Conservation (phyloP, 2,797 vertebrate species). For the Mastacembelus armatus region DNA sequence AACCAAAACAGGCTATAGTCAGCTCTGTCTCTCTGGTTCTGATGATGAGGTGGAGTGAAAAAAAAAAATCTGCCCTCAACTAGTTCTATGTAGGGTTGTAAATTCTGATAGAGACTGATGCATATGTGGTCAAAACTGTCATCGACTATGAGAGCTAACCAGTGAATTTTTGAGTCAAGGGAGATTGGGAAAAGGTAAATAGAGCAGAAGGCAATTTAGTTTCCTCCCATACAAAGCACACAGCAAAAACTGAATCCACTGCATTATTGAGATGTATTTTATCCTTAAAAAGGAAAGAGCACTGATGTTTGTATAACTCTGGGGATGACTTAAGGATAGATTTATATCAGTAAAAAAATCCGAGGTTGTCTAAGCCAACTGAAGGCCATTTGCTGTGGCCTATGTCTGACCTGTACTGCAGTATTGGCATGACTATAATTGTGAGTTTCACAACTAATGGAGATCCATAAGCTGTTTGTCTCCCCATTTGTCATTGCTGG, state of each 20-base stretch:
- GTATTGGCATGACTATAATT: slow-evolving; percentile 48
- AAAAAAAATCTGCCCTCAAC: slow-evolving; percentile 17
- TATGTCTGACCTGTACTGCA: slow-evolving; percentile 39
- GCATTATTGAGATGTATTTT: slow-evolving; percentile 14
- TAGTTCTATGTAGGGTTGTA: slow-evolving; percentile 18
- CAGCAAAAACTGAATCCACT: slow-evolving; percentile 28
- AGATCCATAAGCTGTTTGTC: slow-evolving; percentile 65
- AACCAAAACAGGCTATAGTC: slow-evolving; percentile 61
- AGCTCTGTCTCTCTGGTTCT: slow-evolving; percentile 57
- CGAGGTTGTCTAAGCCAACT: slow-evolving; percentile 10
- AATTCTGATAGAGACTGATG: slow-evolving; percentile 28
- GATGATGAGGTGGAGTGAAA: slow-evolving; percentile 53
- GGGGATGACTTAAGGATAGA: slow-evolving; percentile 1
- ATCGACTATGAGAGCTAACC: slow-evolving; percentile 5
- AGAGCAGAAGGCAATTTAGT: slow-evolving; percentile 1
- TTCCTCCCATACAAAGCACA: slow-evolving; percentile 9
- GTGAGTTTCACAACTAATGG: slow-evolving; percentile 57
- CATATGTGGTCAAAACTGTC: slow-evolving; percentile 12
- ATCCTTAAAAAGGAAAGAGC: slow-evolving; percentile 14
- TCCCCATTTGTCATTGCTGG: slow-evolving; percentile 68
- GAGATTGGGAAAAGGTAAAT: not conserved
- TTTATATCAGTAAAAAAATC: slow-evolving; percentile 36
- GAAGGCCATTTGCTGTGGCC: slow-evolving; percentile 35
- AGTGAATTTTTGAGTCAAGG: slow-evolving; percentile 6
- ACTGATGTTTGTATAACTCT: slow-evolving; percentile 12